These are phyloP conservation scores for Reinhardtius hippoglossoides DNA, from an alignment of 2,113 vertebrate species.

Conservation along the genomic window DNA sequence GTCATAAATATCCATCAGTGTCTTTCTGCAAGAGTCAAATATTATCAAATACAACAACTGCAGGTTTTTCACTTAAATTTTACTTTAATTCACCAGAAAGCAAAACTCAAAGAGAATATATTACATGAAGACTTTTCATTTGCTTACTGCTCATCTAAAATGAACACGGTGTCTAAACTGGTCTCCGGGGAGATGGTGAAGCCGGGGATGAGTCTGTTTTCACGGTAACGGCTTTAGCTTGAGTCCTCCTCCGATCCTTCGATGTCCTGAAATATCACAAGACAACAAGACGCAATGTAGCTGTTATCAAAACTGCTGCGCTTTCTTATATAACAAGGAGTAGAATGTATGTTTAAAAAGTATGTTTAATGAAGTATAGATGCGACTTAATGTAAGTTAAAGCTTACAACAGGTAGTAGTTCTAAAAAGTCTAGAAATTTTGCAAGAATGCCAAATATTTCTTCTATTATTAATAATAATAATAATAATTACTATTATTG, in stretches of 20 bases:
- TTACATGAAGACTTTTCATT: not conserved
- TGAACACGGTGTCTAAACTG: not conserved
- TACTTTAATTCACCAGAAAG: conserved; percentile 25
- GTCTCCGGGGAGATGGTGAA: conserved; percentile 42
- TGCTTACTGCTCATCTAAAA: conserved; percentile 31
- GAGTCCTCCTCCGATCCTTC: conserved; percentile 76
- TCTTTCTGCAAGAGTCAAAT: conserved; percentile 5
- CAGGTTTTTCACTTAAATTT: not conserved
- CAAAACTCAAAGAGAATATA: not conserved
- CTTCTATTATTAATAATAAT: too few relatives aligned
- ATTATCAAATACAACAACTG: not conserved
- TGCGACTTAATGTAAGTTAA: too few relatives aligned
- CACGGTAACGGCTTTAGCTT: conserved; percentile 51
- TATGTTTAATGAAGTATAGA: too few relatives aligned
- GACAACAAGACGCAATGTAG: not conserved
- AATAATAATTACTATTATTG: too few relatives aligned
- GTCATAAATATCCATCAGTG: not conserved
- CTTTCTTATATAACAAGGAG: too few relatives aligned
- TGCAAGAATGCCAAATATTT: too few relatives aligned
- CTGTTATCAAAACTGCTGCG: not conserved
- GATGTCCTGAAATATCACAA: conserved; percentile 71
- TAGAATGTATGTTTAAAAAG: too few relatives aligned
- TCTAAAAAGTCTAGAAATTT: too few relatives aligned
- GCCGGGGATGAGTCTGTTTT: conserved; percentile 39
- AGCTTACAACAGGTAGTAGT: too few relatives aligned